These are phyloP conservation scores for Aphaenogaster floridana DNA, from an alignment of 1,140 invertebrate genomes.

Conservation along the genomic window DNA sequence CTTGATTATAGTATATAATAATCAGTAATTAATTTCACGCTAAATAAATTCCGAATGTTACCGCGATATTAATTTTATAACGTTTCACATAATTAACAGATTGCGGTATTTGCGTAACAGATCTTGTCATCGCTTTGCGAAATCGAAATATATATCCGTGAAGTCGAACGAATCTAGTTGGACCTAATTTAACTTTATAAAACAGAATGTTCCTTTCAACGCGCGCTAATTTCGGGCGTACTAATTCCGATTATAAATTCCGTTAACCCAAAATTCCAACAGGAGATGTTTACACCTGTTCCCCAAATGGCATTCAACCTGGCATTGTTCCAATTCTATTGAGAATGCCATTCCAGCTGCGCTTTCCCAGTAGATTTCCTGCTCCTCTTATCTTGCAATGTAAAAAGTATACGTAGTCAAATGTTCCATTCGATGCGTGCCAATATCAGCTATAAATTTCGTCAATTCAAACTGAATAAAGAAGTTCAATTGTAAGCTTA, in stretches of 20 bases:
- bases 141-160: background rate
- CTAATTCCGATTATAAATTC: background rate
- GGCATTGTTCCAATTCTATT: constrained; percentile 28
- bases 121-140: background rate
- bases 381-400: background rate
- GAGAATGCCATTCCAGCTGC: constrained; percentile 1
- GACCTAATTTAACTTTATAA: background rate
- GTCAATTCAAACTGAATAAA: background rate
- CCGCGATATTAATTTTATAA: background rate
- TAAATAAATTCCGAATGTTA: background rate
- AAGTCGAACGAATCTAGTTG: background rate
- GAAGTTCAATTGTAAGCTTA: background rate
- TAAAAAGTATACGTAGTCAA: background rate
- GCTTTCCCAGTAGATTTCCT: background rate
- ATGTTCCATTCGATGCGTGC: background rate
- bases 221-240: background rate
- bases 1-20: background rate
- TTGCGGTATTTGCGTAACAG: background rate
- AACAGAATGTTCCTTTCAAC: background rate
- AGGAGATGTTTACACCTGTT: constrained; percentile 12
- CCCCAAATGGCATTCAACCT: background rate
- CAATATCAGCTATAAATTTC: background rate
- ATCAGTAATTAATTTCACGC: constrained; percentile 11
- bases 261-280: background rate
- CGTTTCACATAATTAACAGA: background rate